Conservation (phyloP, 2,113 vertebrate genomes). For the Halichoerus grypus region DNA sequence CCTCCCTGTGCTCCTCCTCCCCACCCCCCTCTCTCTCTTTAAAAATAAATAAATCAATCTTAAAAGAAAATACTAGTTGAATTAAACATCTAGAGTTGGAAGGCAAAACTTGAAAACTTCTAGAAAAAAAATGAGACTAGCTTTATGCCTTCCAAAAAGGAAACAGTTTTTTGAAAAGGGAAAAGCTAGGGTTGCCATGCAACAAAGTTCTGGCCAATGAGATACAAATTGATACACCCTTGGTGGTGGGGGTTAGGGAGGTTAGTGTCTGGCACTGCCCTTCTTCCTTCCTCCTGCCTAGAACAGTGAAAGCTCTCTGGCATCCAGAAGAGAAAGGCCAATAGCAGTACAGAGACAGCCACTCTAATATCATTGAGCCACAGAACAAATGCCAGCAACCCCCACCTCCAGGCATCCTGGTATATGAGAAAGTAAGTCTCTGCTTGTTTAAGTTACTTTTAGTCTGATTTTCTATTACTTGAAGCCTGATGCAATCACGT, state of each 20-base stretch:
- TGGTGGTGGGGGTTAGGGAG: background rate
- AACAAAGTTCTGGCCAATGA: background rate
- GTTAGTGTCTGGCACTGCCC: too few species aligned
- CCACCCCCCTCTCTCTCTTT: background rate
- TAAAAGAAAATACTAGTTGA: background rate
- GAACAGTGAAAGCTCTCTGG: background rate
- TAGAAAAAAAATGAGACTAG: background rate
- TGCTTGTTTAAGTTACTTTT: background rate
- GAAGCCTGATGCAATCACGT: background rate
- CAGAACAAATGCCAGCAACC: background rate
- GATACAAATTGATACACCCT: background rate
- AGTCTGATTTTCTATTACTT: background rate
- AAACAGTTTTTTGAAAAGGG: background rate
- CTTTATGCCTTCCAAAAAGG: background rate
- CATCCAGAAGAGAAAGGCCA: background rate
- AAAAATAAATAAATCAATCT: background rate
- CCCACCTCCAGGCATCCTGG: background rate
- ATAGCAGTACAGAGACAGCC: background rate
- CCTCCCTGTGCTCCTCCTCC: background rate
- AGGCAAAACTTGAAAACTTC: background rate
- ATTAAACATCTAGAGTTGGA: background rate
- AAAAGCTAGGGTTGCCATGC: background rate
- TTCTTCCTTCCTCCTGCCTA: background rate
- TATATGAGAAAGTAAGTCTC: conserved; percentile 40
- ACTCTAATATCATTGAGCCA: background rate